Percentiles rank a stretch among this genome's conserved stretches.
Conservation (phyloP, 2,797 vertebrate species). For the Heteromormyrus szaboi region DNA sequence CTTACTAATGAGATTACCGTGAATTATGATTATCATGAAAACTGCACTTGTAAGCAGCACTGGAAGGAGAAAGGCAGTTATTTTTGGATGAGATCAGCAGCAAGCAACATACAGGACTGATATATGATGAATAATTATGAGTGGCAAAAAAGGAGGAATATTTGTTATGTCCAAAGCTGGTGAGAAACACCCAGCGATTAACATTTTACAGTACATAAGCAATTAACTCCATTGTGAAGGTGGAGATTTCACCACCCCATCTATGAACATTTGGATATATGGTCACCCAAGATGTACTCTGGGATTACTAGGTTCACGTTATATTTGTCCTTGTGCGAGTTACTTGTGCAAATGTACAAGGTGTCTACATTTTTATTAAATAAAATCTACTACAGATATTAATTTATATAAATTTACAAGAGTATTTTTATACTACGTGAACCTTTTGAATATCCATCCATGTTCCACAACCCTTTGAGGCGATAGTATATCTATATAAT, state of each 20-base stretch:
- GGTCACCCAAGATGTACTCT: background rate
- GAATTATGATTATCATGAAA: slow-evolving; percentile 1
- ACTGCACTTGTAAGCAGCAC: slow-evolving; percentile 8
- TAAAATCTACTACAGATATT: background rate
- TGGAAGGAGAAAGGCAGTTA: slow-evolving; percentile 1
- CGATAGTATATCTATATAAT: background rate
- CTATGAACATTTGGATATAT: background rate
- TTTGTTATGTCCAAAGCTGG: background rate
- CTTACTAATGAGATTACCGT: slow-evolving; percentile 7
- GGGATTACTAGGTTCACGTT: background rate
- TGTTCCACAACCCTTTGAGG: background rate
- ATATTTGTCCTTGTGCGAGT: background rate
- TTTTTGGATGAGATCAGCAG: slow-evolving; percentile 3
- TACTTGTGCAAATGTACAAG: background rate
- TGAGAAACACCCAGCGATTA: background rate
- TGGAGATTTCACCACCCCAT: background rate
- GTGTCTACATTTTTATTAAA: background rate
- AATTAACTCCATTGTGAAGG: background rate
- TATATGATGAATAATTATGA: slow-evolving; percentile 8
- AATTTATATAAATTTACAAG: background rate
- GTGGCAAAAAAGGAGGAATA: background rate
- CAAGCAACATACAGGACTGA: background rate
- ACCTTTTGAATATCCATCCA: background rate
- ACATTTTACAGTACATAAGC: background rate
- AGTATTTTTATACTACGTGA: background rate